phyloP scores from a whole-genome alignment of 1,140 invertebrate genomes.

The Himalopsyche phryganea region DNA sequence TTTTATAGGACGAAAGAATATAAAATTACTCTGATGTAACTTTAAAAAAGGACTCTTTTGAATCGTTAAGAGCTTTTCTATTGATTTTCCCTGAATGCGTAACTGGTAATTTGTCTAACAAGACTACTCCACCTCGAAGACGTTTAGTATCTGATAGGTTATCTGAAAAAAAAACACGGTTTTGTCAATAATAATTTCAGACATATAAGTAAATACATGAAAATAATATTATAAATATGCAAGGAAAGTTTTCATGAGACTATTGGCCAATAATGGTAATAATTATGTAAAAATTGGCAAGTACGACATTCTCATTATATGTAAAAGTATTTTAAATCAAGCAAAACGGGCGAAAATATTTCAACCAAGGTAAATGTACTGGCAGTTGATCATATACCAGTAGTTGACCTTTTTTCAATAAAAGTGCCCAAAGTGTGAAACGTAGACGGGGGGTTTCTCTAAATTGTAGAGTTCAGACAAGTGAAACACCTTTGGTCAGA shows the following conservation, averaged over 20 bases:
- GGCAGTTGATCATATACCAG: no score
- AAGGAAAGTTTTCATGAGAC: background rate
- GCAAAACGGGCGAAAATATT: no score
- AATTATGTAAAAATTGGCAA: background rate
- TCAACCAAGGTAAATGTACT: no score
- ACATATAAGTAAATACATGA: background rate
- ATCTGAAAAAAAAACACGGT: slow-evolving; percentile 3
- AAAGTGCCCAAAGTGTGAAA: no score
- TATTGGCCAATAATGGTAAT: background rate
- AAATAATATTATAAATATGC: background rate
- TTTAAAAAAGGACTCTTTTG: background rate
- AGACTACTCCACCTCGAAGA: slow-evolving; percentile 24
- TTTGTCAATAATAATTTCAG: background rate
- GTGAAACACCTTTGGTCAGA: no score
- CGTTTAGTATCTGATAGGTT: slow-evolving; percentile 21
- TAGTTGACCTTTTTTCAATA: no score
- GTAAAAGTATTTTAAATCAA: background rate
- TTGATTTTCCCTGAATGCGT: slow-evolving; percentile 25
- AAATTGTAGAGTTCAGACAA: no score
- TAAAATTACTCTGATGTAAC: no score
- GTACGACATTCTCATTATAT: background rate
- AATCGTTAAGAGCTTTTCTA: slow-evolving; percentile 14
- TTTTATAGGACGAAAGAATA: no score
- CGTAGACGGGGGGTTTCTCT: no score
- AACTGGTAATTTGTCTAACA: slow-evolving; percentile 16